A percentile compares a stretch with the other conserved stretches of the same genome.
phyloP scores from a whole-genome alignment of 2,888 invertebrate genomes.

The Microchrysa polita region DNA sequence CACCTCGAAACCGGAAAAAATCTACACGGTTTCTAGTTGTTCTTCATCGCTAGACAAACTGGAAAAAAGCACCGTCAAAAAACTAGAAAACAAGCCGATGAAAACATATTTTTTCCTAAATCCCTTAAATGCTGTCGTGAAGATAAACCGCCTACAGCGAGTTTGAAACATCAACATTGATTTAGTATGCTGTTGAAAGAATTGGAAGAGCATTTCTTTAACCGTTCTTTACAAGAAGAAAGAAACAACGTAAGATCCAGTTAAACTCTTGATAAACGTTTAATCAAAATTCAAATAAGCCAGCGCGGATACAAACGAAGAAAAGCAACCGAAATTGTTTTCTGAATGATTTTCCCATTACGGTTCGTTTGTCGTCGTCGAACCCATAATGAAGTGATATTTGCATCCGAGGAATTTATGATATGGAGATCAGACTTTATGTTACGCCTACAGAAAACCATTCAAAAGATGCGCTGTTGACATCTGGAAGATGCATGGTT shows the following conservation, averaged over 20 bases:
- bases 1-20: too few relatives aligned
- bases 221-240: too few relatives aligned
- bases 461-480: too few relatives aligned
- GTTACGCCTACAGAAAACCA: slow-evolving; percentile 46
- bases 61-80: too few relatives aligned
- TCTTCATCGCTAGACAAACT: too few relatives aligned
- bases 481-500: too few relatives aligned
- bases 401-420: slow-evolving; percentile 31
- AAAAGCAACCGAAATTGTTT: slow-evolving; percentile 8
- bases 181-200: slow-evolving; percentile 25
- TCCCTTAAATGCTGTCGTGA: too few relatives aligned
- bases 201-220: slow-evolving; percentile 1
- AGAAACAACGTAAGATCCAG: background rate
- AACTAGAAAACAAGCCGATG: too few relatives aligned
- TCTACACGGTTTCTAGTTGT: too few relatives aligned
- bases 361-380: background rate
- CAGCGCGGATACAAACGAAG: background rate
- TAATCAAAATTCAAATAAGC: slow-evolving; percentile 21
- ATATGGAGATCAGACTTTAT: slow-evolving; percentile 19
- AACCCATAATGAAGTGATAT: slow-evolving; percentile 46
- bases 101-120: too few relatives aligned
- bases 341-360: background rate
- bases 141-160: too few relatives aligned
- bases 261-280: slow-evolving; percentile 9
- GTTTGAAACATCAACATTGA: background rate